These are phyloP conservation scores for Apis dorsata DNA, from an alignment of 1,140 invertebrate species.

Conservation along the genomic window DNA sequence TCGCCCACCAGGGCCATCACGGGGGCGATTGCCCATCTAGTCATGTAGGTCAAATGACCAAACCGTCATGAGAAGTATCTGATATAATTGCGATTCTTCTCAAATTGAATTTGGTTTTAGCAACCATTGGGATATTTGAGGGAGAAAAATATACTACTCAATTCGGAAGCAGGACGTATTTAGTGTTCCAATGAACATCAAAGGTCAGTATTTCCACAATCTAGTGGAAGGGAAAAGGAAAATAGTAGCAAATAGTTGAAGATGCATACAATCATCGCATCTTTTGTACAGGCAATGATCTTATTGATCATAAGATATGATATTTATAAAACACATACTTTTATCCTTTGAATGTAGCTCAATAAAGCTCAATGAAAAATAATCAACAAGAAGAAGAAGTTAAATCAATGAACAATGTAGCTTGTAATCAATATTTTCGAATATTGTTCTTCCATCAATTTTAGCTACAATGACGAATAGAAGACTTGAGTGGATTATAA, in stretches of 20 bases:
- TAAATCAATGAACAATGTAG: constrained; percentile 58
- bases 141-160: constrained; percentile 61
- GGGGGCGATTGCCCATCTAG: constrained; percentile 80
- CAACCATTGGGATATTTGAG: constrained; percentile 62
- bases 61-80: constrained; percentile 75
- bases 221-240: constrained; percentile 53
- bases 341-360: constrained; percentile 56
- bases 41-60: constrained; percentile 77
- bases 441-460: constrained; percentile 53
- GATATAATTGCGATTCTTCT: constrained; percentile 66
- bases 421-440: constrained; percentile 58
- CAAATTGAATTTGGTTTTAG: constrained; percentile 65
- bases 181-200: constrained; percentile 43
- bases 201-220: constrained; percentile 53
- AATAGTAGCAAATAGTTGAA: constrained; percentile 45
- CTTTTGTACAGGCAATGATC: constrained; percentile 47
- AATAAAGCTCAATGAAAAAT: constrained; percentile 61
- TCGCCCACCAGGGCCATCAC: constrained; percentile 78
- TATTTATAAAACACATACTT: constrained; percentile 53
- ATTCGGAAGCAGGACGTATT: constrained; percentile 61
- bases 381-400: constrained; percentile 64
- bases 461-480: constrained; percentile 53
- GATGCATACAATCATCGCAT: constrained; percentile 44
- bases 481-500: constrained; percentile 51
- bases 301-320: constrained; percentile 54